Percentiles rank a stretch among this genome's conserved stretches.
phyloP scores from a whole-genome alignment of 2,113 vertebrate species.

The Smithornis capensis region DNA sequence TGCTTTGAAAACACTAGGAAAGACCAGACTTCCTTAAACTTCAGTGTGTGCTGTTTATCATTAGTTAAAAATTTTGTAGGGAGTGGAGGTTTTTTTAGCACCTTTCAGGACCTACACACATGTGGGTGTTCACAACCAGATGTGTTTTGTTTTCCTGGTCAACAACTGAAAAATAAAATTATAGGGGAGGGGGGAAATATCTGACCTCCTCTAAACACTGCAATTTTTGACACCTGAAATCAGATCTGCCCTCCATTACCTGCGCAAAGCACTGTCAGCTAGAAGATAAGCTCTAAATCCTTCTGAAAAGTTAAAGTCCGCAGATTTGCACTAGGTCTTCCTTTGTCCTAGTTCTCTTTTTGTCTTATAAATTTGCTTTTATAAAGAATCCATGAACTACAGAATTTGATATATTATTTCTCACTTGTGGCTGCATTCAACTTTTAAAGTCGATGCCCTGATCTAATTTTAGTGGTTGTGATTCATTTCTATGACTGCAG shows the following conservation, averaged over 20 bases:
- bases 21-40: not conserved
- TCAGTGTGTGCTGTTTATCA: not conserved
- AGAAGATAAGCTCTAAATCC: not conserved
- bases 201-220: not conserved
- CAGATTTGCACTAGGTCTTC: not conserved
- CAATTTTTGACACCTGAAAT: not conserved
- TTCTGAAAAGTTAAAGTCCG: not conserved
- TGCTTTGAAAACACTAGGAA: not conserved
- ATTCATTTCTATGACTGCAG: not conserved
- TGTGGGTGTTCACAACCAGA: not conserved
- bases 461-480: not conserved
- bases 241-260: not conserved
- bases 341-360: not conserved
- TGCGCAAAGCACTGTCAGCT: not conserved
- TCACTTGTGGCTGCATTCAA: not conserved
- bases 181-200: fast-evolving
- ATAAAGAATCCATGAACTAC: not conserved
- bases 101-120: not conserved
- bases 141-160: not conserved
- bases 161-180: not conserved
- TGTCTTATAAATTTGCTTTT: not conserved
- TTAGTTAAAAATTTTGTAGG: not conserved
- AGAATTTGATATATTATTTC: not conserved
- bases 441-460: not conserved
- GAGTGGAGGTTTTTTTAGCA: not conserved